Conservation (phyloP, 2,888 invertebrate species). For the Agonum fuliginosum region DNA sequence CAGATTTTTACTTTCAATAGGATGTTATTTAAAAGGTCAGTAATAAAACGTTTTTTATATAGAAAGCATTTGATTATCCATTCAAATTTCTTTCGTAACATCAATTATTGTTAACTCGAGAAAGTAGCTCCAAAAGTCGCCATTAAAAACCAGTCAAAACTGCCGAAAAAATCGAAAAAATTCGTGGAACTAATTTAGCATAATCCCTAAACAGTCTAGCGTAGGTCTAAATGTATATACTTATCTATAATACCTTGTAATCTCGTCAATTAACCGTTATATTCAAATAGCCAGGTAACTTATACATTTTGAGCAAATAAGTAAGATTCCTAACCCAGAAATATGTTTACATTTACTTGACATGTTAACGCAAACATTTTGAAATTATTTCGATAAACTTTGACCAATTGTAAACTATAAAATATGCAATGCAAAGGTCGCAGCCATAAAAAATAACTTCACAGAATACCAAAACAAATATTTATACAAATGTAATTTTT, state of each 20-base stretch:
- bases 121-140: background rate
- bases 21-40: conserved; percentile 14
- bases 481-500: background rate
- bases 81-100: conserved; percentile 5
- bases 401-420: conserved; percentile 21
- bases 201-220: conserved; percentile 2
- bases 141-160: conserved; percentile 3
- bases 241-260: background rate
- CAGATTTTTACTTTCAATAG: background rate
- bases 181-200: conserved; percentile 8
- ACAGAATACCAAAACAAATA: conserved; percentile 5
- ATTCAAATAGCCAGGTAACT: conserved; percentile 1
- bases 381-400: conserved; percentile 30
- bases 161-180: background rate
- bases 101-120: conserved; percentile 13
- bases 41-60: background rate
- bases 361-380: background rate
- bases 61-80: background rate
- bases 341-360: background rate
- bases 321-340: background rate
- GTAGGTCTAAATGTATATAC: background rate
- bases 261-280: conserved; percentile 3
- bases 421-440: conserved; percentile 26
- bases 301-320: background rate
- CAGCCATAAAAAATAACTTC: conserved; percentile 12